Conservation (phyloP, 1,140 invertebrate species). For the Drosophila auraria region DNA sequence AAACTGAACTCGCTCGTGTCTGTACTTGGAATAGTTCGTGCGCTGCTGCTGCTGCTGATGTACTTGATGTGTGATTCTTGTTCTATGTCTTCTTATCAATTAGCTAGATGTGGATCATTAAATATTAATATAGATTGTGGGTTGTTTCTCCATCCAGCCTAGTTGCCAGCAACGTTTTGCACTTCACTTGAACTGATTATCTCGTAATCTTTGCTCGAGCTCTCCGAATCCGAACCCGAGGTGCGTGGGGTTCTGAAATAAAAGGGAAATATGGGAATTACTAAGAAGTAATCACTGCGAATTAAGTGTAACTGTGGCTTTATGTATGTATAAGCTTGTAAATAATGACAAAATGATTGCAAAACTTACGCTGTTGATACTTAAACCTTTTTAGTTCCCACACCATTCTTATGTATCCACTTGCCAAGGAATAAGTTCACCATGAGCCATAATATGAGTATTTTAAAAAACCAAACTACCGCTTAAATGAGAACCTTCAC, state of each 20-base stretch:
- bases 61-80: slow-evolving; percentile 51
- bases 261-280: slow-evolving; percentile 12
- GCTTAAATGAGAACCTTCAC: slow-evolving; percentile 29
- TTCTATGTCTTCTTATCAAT: slow-evolving; percentile 69
- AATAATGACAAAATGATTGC: slow-evolving; percentile 20
- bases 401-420: not conserved
- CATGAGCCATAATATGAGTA: slow-evolving; percentile 24
- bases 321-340: not conserved
- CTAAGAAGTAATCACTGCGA: not conserved
- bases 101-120: slow-evolving; percentile 65
- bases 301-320: slow-evolving; percentile 13
- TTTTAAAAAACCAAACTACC: slow-evolving; percentile 30
- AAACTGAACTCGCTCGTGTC: slow-evolving; percentile 21
- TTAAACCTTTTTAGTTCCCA: slow-evolving; percentile 39
- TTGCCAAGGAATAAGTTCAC: slow-evolving; percentile 9
- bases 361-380: slow-evolving; percentile 66
- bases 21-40: slow-evolving; percentile 63
- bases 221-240: slow-evolving; percentile 80
- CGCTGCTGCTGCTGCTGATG: slow-evolving; percentile 31
- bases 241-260: slow-evolving; percentile 69
- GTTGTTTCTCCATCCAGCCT: slow-evolving; percentile 31
- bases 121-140: slow-evolving; percentile 60
- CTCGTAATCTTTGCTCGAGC: slow-evolving; percentile 83
- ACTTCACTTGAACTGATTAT: slow-evolving; percentile 84
- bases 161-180: slow-evolving; percentile 80